phyloP scores from a whole-genome alignment of 2,888 invertebrate species.

The Amiota mariae region DNA sequence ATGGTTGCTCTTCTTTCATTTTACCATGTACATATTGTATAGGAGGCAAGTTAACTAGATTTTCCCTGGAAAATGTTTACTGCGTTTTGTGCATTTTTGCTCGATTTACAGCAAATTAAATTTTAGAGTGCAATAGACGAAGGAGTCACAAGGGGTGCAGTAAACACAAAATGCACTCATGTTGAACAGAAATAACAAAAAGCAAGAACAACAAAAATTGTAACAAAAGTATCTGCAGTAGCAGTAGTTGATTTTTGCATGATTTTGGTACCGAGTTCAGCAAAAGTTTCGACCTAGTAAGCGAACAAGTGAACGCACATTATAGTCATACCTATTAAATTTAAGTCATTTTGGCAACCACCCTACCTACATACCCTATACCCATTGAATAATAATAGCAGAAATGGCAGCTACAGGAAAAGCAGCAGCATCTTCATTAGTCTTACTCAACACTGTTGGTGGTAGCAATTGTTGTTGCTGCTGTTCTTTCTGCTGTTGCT shows the following conservation, averaged over 20 bases:
- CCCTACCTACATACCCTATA: no score
- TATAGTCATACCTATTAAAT: no score
- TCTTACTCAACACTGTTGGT: not conserved
- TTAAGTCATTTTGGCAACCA: no score
- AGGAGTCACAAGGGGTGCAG: not conserved
- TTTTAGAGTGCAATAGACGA: constrained; percentile 45
- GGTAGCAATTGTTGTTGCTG: constrained; percentile 35
- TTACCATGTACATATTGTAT: no score
- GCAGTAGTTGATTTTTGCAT: not conserved
- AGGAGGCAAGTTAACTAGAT: constrained; percentile 7
- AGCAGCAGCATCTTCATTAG: not conserved
- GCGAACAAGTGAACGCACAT: no score
- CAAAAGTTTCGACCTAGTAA: no score
- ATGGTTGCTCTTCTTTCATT: no score
- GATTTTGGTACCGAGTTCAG: no score
- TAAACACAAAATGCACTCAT: constrained; percentile 4
- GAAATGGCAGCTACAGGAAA: not conserved
- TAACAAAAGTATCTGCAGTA: not conserved
- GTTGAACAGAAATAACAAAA: not conserved
- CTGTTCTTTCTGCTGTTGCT: constrained; percentile 39
- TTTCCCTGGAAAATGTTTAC: constrained; percentile 24
- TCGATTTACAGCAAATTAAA: constrained; percentile 65
- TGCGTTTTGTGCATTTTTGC: constrained; percentile 57
- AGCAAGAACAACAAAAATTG: not conserved
- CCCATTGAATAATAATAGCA: not conserved